These are phyloP conservation scores for Drosophila subquinaria DNA, from an alignment of 2,888 invertebrate species.

Conservation along the genomic window DNA sequence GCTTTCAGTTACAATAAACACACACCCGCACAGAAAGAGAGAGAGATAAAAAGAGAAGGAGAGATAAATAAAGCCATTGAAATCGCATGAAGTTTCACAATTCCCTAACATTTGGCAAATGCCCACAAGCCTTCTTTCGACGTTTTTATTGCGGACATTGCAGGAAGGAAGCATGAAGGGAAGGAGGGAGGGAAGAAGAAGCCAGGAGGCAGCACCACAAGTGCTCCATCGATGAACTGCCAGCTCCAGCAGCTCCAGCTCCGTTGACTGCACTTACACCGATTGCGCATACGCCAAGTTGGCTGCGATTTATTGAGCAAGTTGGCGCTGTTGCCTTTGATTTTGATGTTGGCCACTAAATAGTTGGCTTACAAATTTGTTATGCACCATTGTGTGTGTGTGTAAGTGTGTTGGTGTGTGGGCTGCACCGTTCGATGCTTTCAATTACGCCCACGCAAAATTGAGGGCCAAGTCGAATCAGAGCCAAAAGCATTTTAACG, in stretches of 20 bases:
- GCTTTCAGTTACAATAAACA: slow-evolving; percentile 33
- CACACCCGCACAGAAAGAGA: slow-evolving; percentile 16
- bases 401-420: slow-evolving; percentile 26
- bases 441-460: slow-evolving; percentile 75
- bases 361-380: slow-evolving; percentile 78
- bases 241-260: neutral
- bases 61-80: slow-evolving; percentile 55
- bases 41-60: neutral
- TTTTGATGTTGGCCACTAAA: slow-evolving; percentile 75
- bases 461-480: slow-evolving; percentile 21
- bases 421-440: slow-evolving; percentile 49
- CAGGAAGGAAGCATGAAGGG: neutral
- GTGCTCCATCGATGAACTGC: slow-evolving; percentile 33
- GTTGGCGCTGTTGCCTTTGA: slow-evolving; percentile 33
- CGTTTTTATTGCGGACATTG: slow-evolving; percentile 62
- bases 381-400: slow-evolving; percentile 53
- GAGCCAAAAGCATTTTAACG: slow-evolving; percentile 47
- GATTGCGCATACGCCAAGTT: slow-evolving; percentile 75
- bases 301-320: slow-evolving; percentile 51
- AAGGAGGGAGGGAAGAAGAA: slow-evolving; percentile 2
- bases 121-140: slow-evolving; percentile 74
- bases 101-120: slow-evolving; percentile 67
- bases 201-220: slow-evolving; percentile 36
- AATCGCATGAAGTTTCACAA: slow-evolving; percentile 62
- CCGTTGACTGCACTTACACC: slow-evolving; percentile 39